Evolutionary conservation across 2,797 vertebrate species (phyloP), one percentile per base, ranked within the genome.

Genomic region (Coregonus suidteri): DNA sequence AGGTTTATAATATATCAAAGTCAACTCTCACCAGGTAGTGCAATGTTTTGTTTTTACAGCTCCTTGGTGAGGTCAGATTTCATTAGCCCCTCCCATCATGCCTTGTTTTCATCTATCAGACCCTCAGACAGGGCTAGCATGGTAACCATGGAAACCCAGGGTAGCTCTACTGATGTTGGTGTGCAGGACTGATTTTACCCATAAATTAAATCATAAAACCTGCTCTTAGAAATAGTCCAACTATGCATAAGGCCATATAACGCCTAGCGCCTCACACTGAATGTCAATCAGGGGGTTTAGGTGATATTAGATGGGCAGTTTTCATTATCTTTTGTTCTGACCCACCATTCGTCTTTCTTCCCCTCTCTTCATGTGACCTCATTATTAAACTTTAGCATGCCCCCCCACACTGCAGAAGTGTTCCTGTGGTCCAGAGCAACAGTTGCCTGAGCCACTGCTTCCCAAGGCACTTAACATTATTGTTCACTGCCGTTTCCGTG

Each of bases 141-240:
- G 76, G 80, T 85, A 75, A 71, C 82, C 77, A 85, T 81, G 70
- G 80, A 67, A 85, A 85, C 77, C 11, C 34, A 37, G 7, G 56
- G 56, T n/a, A 59, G 41, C 41, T 47, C 9, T 47, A 9, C 41
- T 20, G 56, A 59, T 4, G 18, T n/a, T 59, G 56, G 18, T n/a
- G 18, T 56, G 16, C 16, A 2, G 18, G 56, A n/a, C 18, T 59
- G 56, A 59, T 59, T 59, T 20, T 1, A 18, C 56, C 7, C 4
- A 59, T 59, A 59, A 59, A 59, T 59, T 59, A 18, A 59, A n/a
- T 6, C 56, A 59, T 18, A 18, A 59, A 59, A n/a, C 4, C 15
- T 59, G 54, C 6, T 1, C 54, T 18, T 16, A 59, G 6, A 5
- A n/a, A 6, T n/a, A n/a, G 56, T 18, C 16, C 56, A 1, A 6